Evolutionary conservation across 2,888 invertebrate species (phyloP).

Genomic region (Agriopis aurantiaria): DNA sequence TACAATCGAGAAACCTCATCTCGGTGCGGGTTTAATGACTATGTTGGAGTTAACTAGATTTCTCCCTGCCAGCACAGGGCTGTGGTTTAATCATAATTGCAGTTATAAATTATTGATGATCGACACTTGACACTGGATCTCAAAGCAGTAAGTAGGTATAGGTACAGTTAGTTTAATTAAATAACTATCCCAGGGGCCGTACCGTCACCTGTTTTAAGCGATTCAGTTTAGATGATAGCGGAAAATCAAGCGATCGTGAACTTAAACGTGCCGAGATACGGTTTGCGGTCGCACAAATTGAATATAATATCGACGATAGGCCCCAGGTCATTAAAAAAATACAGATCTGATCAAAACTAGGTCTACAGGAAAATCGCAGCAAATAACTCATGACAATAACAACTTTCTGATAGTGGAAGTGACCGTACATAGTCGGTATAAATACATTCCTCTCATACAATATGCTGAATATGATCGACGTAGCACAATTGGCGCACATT

Average conservation of each 20-base stretch:
- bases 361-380: slow-evolving; percentile 26
- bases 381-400: slow-evolving; percentile 28
- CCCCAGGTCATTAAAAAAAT: no score
- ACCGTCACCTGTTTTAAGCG: no score
- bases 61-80: slow-evolving; percentile 10
- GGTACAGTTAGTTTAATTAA: no score
- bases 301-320: no score
- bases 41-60: slow-evolving; percentile 40
- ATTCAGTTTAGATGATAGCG: no score
- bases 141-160: no score
- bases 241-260: no score
- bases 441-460: slow-evolving; percentile 20
- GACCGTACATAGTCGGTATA: slow-evolving; percentile 14
- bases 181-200: no score
- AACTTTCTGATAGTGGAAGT: slow-evolving; percentile 24
- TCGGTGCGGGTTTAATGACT: slow-evolving; percentile 29
- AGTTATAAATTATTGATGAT: background rate
- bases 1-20: slow-evolving; percentile 37
- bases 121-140: background rate
- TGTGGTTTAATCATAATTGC: slow-evolving; percentile 6
- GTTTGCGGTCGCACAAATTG: no score
- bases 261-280: no score
- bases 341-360: slow-evolving; percentile 9
- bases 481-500: slow-evolving; percentile 37
- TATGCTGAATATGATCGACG: slow-evolving; percentile 25